Base-by-base conservation (phyloP, 2,888 invertebrate species). In the Cremastinae sp. region DNA sequence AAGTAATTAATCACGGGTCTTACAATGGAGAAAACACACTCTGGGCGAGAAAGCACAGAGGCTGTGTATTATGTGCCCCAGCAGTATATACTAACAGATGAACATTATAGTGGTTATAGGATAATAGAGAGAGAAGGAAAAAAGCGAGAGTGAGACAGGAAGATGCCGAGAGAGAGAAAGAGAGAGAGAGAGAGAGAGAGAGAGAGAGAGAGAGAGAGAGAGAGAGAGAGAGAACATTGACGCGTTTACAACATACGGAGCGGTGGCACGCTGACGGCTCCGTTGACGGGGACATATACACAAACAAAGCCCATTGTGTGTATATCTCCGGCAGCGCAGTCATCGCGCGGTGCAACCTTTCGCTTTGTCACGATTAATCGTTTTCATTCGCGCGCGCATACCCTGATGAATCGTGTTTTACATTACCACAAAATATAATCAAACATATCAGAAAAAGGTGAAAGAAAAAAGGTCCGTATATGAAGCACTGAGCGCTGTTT, bases 1-100 rank as follows among this genome's bases (percentile, higher is more conserved):
- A 79, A 80, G 54, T 79, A 80, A 80, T 80, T 80, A 80, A 80
- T 79, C 80, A 78, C 64, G 56, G 66, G 73, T 74, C 74, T 74
- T 74, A 72, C 58, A 62, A 59, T 51, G 59, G 61, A 54, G 65
- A 59, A n/a, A n/a, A n/a, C n/a, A 70, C 58, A 61, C 64, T 54
- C 58, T 61, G 34, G 56, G 47, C 16, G 41, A 66, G 59, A 34
- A 61, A 45, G 45, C 53, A 62, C 16, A 43, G 51, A 43, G 41
- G 28, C 28, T 51, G 47, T 51, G 47, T 56, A 56, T 41, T 61
- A 62, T 36, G 58, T 45, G 49, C 16, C 14, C 10, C 20, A 58
- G 14, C n/a, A n/a, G n/a, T n/a, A n/a, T n/a, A n/a, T 16, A 36
- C 18, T 14, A 20, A 18, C 47, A 28, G 62, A n/a, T n/a, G n/a